phyloP scores from a whole-genome alignment of 2,113 vertebrate genomes.

The Probosciger aterrimus region DNA sequence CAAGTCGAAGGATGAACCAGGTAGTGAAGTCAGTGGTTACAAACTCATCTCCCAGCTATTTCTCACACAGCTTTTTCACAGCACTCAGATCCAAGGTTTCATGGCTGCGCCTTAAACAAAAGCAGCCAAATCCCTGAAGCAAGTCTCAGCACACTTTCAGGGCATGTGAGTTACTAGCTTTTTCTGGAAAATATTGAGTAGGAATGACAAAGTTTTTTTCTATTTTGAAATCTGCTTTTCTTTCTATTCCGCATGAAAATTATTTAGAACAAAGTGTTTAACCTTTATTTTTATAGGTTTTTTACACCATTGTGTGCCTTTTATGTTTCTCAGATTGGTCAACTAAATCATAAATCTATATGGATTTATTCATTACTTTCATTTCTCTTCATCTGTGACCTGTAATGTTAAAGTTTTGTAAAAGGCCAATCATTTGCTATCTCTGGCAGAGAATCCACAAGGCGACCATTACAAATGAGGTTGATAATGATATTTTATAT shows the following conservation, averaged over 20 bases:
- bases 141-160: background rate
- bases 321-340: background rate
- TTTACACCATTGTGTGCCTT: background rate
- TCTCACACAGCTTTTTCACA: background rate
- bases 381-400: background rate
- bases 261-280: background rate
- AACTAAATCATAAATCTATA: background rate
- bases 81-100: background rate
- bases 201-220: background rate
- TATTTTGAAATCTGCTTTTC: background rate
- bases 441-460: background rate
- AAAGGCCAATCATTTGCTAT: background rate
- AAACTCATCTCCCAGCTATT: background rate
- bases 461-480: background rate
- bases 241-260: background rate
- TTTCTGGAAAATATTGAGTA: background rate
- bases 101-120: rapidly evolving
- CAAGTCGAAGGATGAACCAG: background rate
- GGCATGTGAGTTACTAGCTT: background rate
- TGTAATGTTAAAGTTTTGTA: background rate
- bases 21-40: background rate
- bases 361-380: background rate
- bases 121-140: rapidly evolving
- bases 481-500: background rate
- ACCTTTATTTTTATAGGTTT: background rate